Base-by-base conservation (phyloP, 2,888 invertebrate species). In the Mythimna lalbum region DNA sequence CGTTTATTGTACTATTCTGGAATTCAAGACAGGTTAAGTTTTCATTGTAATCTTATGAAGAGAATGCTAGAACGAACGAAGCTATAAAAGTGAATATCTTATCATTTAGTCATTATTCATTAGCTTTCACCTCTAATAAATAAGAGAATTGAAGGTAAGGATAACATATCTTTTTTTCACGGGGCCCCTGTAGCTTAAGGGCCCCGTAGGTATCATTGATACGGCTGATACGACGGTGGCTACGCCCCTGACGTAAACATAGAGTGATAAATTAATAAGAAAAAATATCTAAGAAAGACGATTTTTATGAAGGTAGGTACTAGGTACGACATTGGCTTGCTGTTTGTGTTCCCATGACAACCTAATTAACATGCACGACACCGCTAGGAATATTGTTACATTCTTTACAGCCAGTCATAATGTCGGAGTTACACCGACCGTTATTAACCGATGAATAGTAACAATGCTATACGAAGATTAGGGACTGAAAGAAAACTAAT, bases 271-370 rank as follows among this genome's bases (percentile, higher is more conserved):
- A 82, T 73, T 78, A 62, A 65, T 63, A 50, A 78, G 64, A 56
- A 78, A 27, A 75, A 63, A 71, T 53, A 31, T 60, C 55, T 63
- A 65, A 50, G 73, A 56, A 47, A 43, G 50, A 36, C 39, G 2
- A 63, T 68, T 56, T 66, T 43, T 47, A 63, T 49, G 33, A n/a
- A 43, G 21, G 14, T 60, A 43, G 21, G 14, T 60, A 27, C 17
- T 60, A 43, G 17, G 17, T 60, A 27, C n/a, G 52, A 33, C 53
- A 69, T 63, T 78, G 59, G 56, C 52, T 63, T 31, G 49, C 43
- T 61, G 63, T 69, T 66, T 43, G 55, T 59, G 71, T 82, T 56
- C 19, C 33, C 68, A 79, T 73, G 83, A 79, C 73, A 43, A 68
- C 68, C 36, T 63, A 49, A 62, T 65, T 60, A 52, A 27, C 33